Evolutionary conservation across 2,888 invertebrate species (phyloP), one percentile per base, ranked within the genome.

Genomic region (Orthosia incerta): DNA sequence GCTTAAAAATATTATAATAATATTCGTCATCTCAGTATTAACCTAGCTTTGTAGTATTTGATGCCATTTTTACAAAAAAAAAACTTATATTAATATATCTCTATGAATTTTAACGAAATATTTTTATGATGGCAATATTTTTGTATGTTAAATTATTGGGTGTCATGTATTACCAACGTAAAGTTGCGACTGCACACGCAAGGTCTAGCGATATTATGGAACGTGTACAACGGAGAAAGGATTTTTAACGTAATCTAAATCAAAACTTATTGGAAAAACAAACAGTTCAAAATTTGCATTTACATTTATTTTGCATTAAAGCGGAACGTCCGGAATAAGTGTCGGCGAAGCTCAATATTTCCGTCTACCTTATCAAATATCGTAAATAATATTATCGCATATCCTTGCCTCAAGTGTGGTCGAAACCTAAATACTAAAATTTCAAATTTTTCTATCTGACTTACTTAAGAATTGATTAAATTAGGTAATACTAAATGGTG

Each of bases 21-120:
- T 87, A 86, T 86, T 87, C 83, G 89, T 91, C 91, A 91, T 91
- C 92, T 93, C 95, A 95, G 95, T 95, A 95, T 95, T 95, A 95
- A 88, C 88, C 83, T 93, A 94, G 93, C 89, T 93, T 90, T 91
- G 86, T 95, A 95, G 92, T 92, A 86, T 92, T 91, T 87, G 94
- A 94, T 95, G 94, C 94, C 94, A 95, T 95, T 93, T 85, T 89
- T 92, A 91, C 89, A 92, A 87, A 87, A 87, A 74, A 87, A 87
- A 88, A 87, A 77, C 56, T 87, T 87, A 86, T 84, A 82, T 83
- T 81, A 79, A 81, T 80, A 74, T 83, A 86, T 79, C 68, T 83
- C 80, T 84, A 78, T 83, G 79, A 76, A 85, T 80, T 79, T 76
- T 84, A 83, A 82, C 81, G 78, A 86, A 81, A 84, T 85, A 84